These are phyloP conservation scores for Illadopsis cleaveri DNA, from an alignment of 2,113 vertebrate genomes.

Conservation along the genomic window DNA sequence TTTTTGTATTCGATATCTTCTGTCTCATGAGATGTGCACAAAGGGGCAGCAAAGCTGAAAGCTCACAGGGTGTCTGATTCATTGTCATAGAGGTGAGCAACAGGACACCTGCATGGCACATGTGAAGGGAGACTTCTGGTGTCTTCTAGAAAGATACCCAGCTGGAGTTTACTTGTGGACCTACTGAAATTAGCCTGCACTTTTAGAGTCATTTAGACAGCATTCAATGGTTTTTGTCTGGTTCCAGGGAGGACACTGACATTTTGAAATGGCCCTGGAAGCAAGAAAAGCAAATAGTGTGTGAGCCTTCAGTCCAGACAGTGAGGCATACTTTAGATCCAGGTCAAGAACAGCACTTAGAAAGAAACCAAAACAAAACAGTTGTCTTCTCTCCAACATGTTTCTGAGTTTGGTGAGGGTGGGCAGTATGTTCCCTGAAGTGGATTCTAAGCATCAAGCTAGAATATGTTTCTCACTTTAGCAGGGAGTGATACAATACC, in stretches of 20 bases:
- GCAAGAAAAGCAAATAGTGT: constrained; percentile 51
- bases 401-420: neutral
- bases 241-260: constrained; percentile 45
- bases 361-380: neutral
- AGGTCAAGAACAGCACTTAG: neutral
- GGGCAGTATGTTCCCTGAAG: neutral
- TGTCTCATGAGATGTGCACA: neutral
- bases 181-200: constrained; percentile 59
- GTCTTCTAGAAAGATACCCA: neutral
- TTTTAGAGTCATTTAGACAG: constrained; percentile 55
- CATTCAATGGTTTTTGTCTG: constrained; percentile 57
- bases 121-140: constrained; percentile 24
- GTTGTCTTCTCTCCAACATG: neutral
- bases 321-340: neutral
- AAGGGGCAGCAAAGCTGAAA: neutral
- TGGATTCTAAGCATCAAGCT: neutral
- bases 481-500: neutral
- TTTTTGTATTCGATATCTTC: neutral
- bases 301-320: constrained; percentile 15
- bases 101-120: constrained; percentile 38
- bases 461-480: neutral
- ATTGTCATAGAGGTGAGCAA: neutral
- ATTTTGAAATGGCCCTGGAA: constrained; percentile 66
- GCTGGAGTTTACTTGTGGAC: constrained; percentile 58
- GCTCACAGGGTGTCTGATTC: neutral